These are phyloP conservation scores for Eledona agricola DNA, from an alignment of 2,888 invertebrate species.

Conservation along the genomic window DNA sequence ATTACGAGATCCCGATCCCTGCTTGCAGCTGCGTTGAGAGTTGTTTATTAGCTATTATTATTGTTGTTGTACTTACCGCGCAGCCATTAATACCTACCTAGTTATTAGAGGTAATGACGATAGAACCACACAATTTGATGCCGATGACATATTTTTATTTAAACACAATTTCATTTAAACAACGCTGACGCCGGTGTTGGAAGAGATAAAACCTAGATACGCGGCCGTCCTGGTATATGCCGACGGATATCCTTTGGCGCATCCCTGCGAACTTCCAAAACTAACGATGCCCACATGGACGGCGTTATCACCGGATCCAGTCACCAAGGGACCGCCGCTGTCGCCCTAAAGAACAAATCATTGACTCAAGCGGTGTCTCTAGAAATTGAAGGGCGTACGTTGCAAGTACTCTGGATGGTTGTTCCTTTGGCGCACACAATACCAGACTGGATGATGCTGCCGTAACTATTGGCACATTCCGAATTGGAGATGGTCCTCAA, in stretches of 20 bases:
- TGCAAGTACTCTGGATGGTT: conserved; percentile 25
- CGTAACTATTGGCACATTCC: conserved; percentile 11
- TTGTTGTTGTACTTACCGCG: too few species aligned
- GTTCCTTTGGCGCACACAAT: conserved; percentile 16
- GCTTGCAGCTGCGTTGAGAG: too few species aligned
- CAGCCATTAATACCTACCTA: too few species aligned
- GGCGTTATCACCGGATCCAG: conserved; percentile 21
- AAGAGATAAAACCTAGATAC: not conserved
- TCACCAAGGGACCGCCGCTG: conserved; percentile 23
- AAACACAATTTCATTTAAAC: too few species aligned
- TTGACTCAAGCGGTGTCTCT: not conserved
- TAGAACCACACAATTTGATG: too few species aligned
- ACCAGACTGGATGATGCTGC: conserved; percentile 14
- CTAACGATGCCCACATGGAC: conserved; percentile 27
- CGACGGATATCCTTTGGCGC: conserved; percentile 23
- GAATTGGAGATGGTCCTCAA: conserved; percentile 16
- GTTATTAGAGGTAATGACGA: too few species aligned
- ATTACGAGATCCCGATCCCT: too few species aligned
- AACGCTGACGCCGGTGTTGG: conserved; percentile 1
- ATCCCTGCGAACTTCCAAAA: conserved; percentile 14
- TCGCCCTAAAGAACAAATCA: conserved; percentile 12
- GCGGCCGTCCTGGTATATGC: conserved; percentile 20
- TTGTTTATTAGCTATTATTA: too few species aligned
- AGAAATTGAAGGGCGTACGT: conserved; percentile 6
- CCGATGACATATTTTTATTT: too few species aligned